Base-by-base conservation (phyloP, 2,113 vertebrate species). In the Passer domesticus region DNA sequence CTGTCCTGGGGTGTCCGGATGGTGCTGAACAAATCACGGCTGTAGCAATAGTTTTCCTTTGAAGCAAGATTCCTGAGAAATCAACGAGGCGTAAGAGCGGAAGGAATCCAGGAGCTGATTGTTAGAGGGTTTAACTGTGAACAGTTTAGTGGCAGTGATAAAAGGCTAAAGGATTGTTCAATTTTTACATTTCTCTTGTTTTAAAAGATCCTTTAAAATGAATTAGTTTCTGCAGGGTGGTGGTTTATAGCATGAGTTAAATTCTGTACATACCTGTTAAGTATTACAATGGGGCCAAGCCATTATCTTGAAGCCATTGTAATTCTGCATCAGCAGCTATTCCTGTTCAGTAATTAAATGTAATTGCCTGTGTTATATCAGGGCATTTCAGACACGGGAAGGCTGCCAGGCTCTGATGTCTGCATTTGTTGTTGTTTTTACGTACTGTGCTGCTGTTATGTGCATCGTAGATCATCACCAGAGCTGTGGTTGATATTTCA, bases 351-450 rank as follows among this genome's bases (percentile, higher is more conserved):
- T 87, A 88, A 83, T 84, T 75, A 64, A 83, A 33, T 60, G 46
- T 63, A 67, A 70, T 47, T 69, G 87, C 43, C 37, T 35, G 27
- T 75, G 27, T 50, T 88, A 19, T 67, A 83, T 50, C 55, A 62
- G 82, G 25, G 30, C 35, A 7, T 89, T 53, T 52, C 74, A 68
- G 92, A 17, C 68, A 7, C 0, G 12, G 62, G 70, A 74, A 72
- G 64, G 7, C 76, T 41, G 44, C 60, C 81, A 89, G 77, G 56
- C 78, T 50, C 39, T 19, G 69, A 30, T 72, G 46, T 55, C 78
- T 67, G 9, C 27, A 28, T 94, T 83, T 90, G 72, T 68, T 92
- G 64, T 70, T 84, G 59, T 33, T 92, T 89, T 87, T 92, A 63
- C 19, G 2, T 37, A 4, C 70, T 39, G 31, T 58, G 64, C 20